A percentile compares a stretch with the other conserved stretches of the same genome.
These are phyloP conservation scores for Melanerpes aurifrons DNA, from an alignment of 2,113 vertebrate genomes.

Conservation along the genomic window DNA sequence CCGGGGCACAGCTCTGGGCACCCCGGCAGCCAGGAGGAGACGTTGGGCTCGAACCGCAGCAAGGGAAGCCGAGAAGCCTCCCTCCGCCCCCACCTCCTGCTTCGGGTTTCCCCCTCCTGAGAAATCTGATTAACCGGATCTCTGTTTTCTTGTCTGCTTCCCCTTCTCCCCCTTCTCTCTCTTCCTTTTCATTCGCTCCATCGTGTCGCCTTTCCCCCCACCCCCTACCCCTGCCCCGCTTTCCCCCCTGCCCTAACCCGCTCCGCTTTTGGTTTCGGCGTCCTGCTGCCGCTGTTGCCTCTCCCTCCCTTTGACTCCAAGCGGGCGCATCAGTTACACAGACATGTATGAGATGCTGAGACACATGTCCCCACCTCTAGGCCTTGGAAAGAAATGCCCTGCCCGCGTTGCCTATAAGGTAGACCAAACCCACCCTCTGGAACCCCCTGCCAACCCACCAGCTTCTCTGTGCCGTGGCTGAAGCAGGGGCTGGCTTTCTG, in stretches of 20 bases:
- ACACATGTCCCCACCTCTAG: constrained; percentile 99
- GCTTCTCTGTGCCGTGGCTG: constrained; percentile 58
- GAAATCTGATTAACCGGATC: constrained; percentile 89
- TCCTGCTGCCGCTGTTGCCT: constrained; percentile 53
- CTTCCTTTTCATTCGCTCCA: constrained; percentile 51
- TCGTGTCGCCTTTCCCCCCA: background rate
- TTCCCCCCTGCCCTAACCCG: background rate
- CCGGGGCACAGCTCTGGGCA: background rate
- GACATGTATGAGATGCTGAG: constrained; percentile 99
- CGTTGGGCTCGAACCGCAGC: constrained; percentile 8
- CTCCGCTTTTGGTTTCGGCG: background rate
- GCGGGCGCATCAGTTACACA: constrained; percentile 98
- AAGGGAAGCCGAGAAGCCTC: constrained; percentile 34
- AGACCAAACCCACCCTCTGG: constrained; percentile 72
- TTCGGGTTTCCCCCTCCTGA: constrained; percentile 12
- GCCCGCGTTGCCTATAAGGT: constrained; percentile 98
- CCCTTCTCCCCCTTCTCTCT: constrained; percentile 37
- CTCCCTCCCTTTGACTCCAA: constrained; percentile 70
- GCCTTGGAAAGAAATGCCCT: constrained; percentile 99
- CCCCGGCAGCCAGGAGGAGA: constrained; percentile 26
- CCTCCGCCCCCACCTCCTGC: background rate
- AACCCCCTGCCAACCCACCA: background rate
- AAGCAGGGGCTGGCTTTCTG: constrained; percentile 30
- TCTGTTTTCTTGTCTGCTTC: constrained; percentile 84
- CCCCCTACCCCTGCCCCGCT: background rate